phyloP scores from a whole-genome alignment of 2,797 vertebrate species.

The Coregonus ussuriensis region DNA sequence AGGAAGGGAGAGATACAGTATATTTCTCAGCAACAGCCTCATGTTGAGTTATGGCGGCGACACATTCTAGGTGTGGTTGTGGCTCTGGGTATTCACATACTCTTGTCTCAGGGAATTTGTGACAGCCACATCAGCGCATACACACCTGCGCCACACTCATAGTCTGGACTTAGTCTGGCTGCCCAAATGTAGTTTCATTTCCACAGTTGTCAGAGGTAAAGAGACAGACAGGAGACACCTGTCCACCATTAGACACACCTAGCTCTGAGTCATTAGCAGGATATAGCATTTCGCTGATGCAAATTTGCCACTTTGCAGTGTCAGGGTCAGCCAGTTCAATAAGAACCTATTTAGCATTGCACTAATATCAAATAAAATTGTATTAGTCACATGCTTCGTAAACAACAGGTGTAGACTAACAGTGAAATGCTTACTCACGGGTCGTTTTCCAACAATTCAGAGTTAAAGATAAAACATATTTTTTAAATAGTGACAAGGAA shows the following conservation, averaged over 20 bases:
- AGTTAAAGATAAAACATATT: not conserved
- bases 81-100: not conserved
- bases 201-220: constrained; percentile 8
- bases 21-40: not conserved
- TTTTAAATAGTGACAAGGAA: not conserved
- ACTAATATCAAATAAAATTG: not conserved
- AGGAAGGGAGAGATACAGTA: not conserved
- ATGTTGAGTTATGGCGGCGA: not conserved
- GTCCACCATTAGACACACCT: not conserved
- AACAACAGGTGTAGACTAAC: no score
- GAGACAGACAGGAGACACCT: constrained; percentile 10
- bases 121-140: not conserved
- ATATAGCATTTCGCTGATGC: not conserved
- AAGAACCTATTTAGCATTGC: not conserved
- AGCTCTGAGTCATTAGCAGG: not conserved
- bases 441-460: no score
- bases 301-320: not conserved
- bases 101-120: not conserved
- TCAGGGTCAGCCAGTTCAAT: not conserved
- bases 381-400: no score
- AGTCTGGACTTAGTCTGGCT: not conserved
- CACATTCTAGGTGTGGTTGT: constrained; percentile 17
- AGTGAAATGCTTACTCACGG: no score
- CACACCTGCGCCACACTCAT: constrained; percentile 13
- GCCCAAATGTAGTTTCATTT: not conserved